Conservation (phyloP, 1,140 invertebrate genomes). For the Drosophila simulans region DNA sequence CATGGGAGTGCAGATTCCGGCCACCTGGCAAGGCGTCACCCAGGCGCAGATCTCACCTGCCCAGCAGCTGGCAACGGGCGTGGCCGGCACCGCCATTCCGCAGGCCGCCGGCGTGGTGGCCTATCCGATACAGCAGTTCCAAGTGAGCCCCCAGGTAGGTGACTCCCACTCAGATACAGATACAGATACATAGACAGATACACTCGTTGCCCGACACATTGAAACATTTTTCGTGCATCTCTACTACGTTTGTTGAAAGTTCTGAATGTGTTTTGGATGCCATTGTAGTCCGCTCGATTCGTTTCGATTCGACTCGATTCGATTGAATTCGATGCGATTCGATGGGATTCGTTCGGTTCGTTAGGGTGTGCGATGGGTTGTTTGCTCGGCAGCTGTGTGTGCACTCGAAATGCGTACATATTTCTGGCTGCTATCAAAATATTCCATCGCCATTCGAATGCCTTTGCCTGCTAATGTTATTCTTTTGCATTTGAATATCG, state of each 20-base stretch:
- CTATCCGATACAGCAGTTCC: conserved; percentile 94
- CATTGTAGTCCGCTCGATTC: conserved; percentile 8
- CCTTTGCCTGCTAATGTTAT: conserved; percentile 45
- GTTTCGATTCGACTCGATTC: neutral
- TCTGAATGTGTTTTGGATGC: conserved; percentile 61
- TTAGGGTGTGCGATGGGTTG: conserved; percentile 46
- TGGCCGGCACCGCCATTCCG: conserved; percentile 86
- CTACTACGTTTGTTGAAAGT: conserved; percentile 69
- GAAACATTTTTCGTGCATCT: conserved; percentile 63
- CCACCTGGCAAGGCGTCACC: conserved; percentile 88
- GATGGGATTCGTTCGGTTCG: conserved; percentile 27
- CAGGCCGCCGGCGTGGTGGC: conserved; percentile 89
- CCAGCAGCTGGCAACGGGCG: conserved; percentile 86
- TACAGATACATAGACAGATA: conserved; percentile 15
- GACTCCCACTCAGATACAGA: conserved; percentile 3
- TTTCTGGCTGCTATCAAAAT: conserved; percentile 46
- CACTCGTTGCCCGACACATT: conserved; percentile 39
- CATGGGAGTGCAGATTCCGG: conserved; percentile 91
- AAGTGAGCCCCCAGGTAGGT: conserved; percentile 87
- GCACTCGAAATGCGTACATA: conserved; percentile 25
- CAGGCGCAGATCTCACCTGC: conserved; percentile 87
- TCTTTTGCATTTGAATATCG: conserved; percentile 40
- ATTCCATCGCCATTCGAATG: conserved; percentile 25
- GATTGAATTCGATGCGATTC: conserved; percentile 9
- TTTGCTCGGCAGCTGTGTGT: conserved; percentile 34